Conservation (phyloP, 2,888 invertebrate genomes). For the Xanthorhoe spadicearia region DNA sequence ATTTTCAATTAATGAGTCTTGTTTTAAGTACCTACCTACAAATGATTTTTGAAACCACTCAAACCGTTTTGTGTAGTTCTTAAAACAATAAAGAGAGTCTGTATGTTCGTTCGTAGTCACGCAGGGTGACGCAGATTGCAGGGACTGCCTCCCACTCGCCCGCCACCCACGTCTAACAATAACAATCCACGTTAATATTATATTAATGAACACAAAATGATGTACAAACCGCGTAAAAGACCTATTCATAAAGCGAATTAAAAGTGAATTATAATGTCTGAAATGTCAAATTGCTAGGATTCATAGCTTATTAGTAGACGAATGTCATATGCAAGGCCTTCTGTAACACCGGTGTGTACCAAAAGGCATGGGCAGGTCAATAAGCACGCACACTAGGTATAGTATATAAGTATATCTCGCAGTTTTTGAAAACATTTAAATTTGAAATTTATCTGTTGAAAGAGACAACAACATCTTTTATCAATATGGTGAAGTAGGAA, state of each 20-base stretch:
- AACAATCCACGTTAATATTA: slow-evolving; percentile 74
- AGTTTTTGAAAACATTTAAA: no score
- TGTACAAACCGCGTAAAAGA: slow-evolving; percentile 80
- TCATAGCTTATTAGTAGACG: slow-evolving; percentile 69
- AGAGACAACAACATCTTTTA: no score
- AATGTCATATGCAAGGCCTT: slow-evolving; percentile 43
- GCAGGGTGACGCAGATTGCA: slow-evolving; percentile 59
- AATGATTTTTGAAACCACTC: slow-evolving; percentile 62
- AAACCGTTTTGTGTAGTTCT: slow-evolving; percentile 55
- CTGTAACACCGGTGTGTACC: slow-evolving; percentile 55
- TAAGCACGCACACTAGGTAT: no score
- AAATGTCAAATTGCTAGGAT: slow-evolving; percentile 81
- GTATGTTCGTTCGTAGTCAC: slow-evolving; percentile 49
- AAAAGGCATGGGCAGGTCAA: background rate
- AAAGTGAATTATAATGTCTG: slow-evolving; percentile 80
- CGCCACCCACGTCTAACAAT: slow-evolving; percentile 71
- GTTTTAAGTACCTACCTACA: no score
- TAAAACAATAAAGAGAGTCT: slow-evolving; percentile 47
- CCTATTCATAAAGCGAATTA: slow-evolving; percentile 80
- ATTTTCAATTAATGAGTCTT: slow-evolving; percentile 12
- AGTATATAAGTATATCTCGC: no score
- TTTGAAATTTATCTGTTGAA: no score
- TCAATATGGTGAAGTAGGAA: no score
- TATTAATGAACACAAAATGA: slow-evolving; percentile 80
- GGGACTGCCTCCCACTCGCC: slow-evolving; percentile 64